Conservation (phyloP, 1,140 invertebrate species). For the Proales similis region DNA sequence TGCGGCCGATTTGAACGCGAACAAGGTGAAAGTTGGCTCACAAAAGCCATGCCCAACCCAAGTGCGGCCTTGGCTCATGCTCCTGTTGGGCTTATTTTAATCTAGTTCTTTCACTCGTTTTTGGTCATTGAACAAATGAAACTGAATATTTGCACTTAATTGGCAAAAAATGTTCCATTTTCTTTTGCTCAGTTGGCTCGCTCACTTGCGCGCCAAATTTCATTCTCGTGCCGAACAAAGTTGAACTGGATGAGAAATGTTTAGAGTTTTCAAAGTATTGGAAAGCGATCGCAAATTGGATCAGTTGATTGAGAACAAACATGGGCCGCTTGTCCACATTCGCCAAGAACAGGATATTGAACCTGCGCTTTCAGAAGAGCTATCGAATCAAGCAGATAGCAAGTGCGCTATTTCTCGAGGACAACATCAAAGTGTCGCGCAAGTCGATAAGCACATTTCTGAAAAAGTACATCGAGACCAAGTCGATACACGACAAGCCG, state of each 20-base stretch:
- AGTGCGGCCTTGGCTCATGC: no score
- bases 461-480: constrained; percentile 33
- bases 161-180: constrained; percentile 12
- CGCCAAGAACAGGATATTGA: constrained; percentile 34
- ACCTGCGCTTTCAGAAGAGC: constrained; percentile 26
- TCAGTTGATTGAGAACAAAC: constrained; percentile 16
- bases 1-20: no score
- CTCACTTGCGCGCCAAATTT: no score
- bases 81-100: no score
- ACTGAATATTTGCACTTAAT: constrained; percentile 38
- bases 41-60: no score
- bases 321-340: constrained; percentile 37
- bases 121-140: constrained; percentile 33
- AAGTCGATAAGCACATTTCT: constrained; percentile 37
- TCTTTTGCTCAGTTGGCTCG: no score
- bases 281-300: not conserved
- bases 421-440: constrained; percentile 32
- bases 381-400: constrained; percentile 36
- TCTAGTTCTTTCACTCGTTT: no score
- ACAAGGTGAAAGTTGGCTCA: no score
- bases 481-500: constrained; percentile 34
- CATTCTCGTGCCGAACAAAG: no score
- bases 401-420: constrained; percentile 26
- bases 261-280: constrained; percentile 8
- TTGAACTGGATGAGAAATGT: no score